Percentiles rank a stretch among this genome's conserved stretches.
Conservation (phyloP, 2,113 vertebrate species). For the Cricetomys ansorgei region DNA sequence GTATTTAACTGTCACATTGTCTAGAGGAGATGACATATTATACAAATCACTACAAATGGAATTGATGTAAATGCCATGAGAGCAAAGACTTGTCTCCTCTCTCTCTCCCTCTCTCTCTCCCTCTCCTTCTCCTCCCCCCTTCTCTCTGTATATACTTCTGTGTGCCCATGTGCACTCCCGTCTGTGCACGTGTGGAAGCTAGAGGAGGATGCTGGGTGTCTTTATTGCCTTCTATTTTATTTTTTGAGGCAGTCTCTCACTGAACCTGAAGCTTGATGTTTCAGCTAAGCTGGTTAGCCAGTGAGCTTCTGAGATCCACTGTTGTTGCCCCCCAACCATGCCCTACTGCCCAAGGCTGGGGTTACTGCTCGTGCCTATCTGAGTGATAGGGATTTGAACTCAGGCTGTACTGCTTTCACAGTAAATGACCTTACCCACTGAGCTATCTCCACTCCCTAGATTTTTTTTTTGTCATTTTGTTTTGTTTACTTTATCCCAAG, state of each 20-base stretch:
- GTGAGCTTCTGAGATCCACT: too few relatives aligned
- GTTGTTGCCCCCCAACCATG: too few relatives aligned
- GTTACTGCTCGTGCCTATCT: too few relatives aligned
- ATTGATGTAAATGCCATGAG: neutral
- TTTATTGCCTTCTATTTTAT: neutral
- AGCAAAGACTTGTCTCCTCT: neutral
- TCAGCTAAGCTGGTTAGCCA: neutral
- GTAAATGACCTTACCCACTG: too few relatives aligned
- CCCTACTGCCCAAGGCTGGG: too few relatives aligned
- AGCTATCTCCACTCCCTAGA: too few relatives aligned
- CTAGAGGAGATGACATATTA: neutral
- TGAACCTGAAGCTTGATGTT: neutral
- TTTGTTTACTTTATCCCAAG: constrained; percentile 34
- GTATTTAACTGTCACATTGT: neutral
- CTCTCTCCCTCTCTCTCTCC: too few relatives aligned
- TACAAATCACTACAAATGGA: neutral
- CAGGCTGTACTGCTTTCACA: too few relatives aligned
- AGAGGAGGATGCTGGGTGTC: neutral
- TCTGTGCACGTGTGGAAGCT: neutral
- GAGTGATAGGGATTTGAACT: too few relatives aligned
- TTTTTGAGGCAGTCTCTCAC: neutral
- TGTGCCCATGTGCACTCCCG: too few relatives aligned
- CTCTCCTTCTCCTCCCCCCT: too few relatives aligned
- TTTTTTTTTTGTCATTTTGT: neutral
- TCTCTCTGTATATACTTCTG: too few relatives aligned